Base-by-base conservation (phyloP, 2,797 vertebrate genomes). In the Allobates femoralis region DNA sequence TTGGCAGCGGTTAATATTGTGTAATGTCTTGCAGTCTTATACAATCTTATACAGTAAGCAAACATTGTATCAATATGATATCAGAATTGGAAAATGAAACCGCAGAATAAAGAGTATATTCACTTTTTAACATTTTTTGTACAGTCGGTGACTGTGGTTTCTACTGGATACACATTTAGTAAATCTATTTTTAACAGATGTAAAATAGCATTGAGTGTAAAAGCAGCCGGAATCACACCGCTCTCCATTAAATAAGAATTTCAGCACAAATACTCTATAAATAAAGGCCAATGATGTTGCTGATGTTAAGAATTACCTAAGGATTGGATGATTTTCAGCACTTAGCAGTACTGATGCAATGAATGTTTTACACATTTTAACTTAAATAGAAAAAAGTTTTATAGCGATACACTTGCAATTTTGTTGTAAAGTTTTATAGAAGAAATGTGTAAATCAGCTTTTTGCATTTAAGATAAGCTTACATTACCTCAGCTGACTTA, bases 401-500 rank as follows among this genome's bases (percentile, higher is more conserved):
- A 55, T 55, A 51, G 55, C 51, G n/a, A 77, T 32, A 55, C 37
- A 34, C 32, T 76, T 60, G 18, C 73, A 58, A 19, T 69, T 86
- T 69, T 69, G 32, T 55, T 26, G 55, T 58, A 18, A n/a, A 41
- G 26, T 37, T 79, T 50, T 56, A 78, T 46, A 58, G 50, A 58
- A 50, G 37, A 87, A 79, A 71, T 80, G 78, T 73, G 81, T 76
- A 81, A 78, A 84, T 85, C 86, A 85, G 83, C 82, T 85, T 85
- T 79, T 89, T 91, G 67, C 77, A 89, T 80, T 89, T 88, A 89
- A 90, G 88, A 83, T 89, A 89, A 92, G 90, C 87, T 90, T 91
- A 32, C 86, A 90, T 93, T 92, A 93, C 91, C 92, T 93, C 90
- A 91, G 55, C 88, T 93, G 92, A 90, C 90, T 91, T 73, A 88